These are phyloP conservation scores for Notodonta dromedarius DNA, from an alignment of 2,888 invertebrate genomes.

Conservation along the genomic window DNA sequence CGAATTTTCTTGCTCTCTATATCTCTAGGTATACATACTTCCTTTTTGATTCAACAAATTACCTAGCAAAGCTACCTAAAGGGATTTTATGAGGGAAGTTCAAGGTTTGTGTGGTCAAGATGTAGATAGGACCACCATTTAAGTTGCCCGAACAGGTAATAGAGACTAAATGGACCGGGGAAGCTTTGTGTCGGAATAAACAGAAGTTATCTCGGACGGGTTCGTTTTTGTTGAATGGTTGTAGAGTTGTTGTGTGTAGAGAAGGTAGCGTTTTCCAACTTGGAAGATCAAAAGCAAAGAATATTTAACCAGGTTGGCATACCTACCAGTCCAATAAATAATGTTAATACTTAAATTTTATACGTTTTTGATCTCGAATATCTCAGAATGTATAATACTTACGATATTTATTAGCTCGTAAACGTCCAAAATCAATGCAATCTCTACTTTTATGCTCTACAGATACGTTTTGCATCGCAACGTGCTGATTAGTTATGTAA, in stretches of 20 bases:
- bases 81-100: conserved; percentile 37
- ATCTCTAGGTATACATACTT: conserved; percentile 35
- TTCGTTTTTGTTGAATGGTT: conserved; percentile 4
- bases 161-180: conserved; percentile 15
- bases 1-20: conserved; percentile 46
- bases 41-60: conserved; percentile 37
- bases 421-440: no score
- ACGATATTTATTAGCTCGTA: no score
- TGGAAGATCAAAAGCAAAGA: no score
- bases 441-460: no score
- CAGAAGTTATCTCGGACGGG: not conserved
- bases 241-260: not conserved
- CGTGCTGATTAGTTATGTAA: no score
- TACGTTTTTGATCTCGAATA: no score
- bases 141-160: conserved; percentile 40
- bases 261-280: not conserved
- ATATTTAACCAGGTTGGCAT: no score
- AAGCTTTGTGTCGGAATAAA: conserved; percentile 5
- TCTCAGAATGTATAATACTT: no score
- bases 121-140: conserved; percentile 43
- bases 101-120: conserved; percentile 40
- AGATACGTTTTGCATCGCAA: no score
- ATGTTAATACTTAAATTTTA: no score
- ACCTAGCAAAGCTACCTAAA: conserved; percentile 27
- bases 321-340: no score